These are phyloP conservation scores for Ophion slaviceki DNA, from an alignment of 2,888 invertebrate species.

Conservation along the genomic window DNA sequence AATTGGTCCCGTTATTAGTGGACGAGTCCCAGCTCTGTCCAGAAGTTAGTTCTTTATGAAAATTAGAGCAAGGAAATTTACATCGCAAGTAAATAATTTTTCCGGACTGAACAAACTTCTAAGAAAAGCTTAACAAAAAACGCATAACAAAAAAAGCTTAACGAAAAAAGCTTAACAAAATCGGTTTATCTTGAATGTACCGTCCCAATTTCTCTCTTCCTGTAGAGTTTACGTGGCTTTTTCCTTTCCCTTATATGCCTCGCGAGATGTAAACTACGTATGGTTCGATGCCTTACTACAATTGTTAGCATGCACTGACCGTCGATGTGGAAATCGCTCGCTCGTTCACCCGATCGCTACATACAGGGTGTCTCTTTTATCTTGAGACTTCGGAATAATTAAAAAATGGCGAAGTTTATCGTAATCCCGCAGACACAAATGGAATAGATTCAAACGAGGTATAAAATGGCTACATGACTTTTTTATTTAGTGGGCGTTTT, in stretches of 20 bases:
- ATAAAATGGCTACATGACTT: too few relatives aligned
- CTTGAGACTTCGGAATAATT: background rate
- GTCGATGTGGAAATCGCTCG: constrained; percentile 48
- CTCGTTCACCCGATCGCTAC: constrained; percentile 36
- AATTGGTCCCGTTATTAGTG: too few relatives aligned
- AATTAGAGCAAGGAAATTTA: background rate
- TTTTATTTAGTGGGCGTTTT: too few relatives aligned
- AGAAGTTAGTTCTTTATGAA: too few relatives aligned
- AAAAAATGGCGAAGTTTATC: too few relatives aligned
- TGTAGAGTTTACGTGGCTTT: constrained; percentile 8
- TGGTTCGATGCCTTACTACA: constrained; percentile 61
- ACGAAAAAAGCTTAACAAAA: background rate
- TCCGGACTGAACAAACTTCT: background rate
- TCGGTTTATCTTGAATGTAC: background rate
- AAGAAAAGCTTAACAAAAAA: background rate
- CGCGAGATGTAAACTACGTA: constrained; percentile 31
- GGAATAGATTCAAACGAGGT: too few relatives aligned
- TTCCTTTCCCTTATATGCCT: background rate
- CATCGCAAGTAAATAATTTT: background rate
- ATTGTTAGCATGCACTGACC: constrained; percentile 64
- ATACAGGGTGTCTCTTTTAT: background rate
- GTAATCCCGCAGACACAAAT: too few relatives aligned
- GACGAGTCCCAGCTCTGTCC: too few relatives aligned
- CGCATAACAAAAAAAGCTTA: background rate
- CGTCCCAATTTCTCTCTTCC: background rate